Evolutionary conservation across 1,140 invertebrate genomes (phyloP).

Genomic region (Potamilus streckersoni): DNA sequence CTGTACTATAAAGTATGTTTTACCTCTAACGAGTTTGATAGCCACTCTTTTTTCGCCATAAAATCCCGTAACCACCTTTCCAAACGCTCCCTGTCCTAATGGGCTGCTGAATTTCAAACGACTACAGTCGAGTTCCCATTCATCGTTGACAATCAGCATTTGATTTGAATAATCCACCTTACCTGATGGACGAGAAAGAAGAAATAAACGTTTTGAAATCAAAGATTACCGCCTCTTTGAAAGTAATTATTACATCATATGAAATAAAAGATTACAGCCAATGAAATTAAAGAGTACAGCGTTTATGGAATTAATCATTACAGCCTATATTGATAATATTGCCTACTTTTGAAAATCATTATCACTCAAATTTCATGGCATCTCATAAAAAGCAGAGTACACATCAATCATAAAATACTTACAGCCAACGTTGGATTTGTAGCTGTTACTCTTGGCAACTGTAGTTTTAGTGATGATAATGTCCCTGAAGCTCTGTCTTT

Average conservation of each 20-base stretch:
- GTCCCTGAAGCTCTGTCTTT: slow-evolving; percentile 58
- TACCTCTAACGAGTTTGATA: slow-evolving; percentile 66
- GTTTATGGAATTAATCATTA: too few relatives aligned
- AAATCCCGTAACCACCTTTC: slow-evolving; percentile 69
- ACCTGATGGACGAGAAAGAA: slow-evolving; percentile 33
- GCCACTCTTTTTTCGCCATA: slow-evolving; percentile 61
- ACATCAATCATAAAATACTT: slow-evolving; percentile 18
- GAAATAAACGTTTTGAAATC: too few relatives aligned
- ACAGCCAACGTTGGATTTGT: slow-evolving; percentile 65
- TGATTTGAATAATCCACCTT: slow-evolving; percentile 62
- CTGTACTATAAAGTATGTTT: neutral
- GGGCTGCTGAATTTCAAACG: slow-evolving; percentile 91
- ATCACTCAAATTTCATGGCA: too few relatives aligned
- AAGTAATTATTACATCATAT: too few relatives aligned
- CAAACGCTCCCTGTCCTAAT: slow-evolving; percentile 94
- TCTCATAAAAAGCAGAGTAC: too few relatives aligned
- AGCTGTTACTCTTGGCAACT: slow-evolving; percentile 64
- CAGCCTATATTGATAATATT: too few relatives aligned
- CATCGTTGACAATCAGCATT: slow-evolving; percentile 72
- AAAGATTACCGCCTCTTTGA: too few relatives aligned
- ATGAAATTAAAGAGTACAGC: too few relatives aligned
- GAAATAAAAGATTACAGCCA: too few relatives aligned
- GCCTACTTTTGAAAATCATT: too few relatives aligned
- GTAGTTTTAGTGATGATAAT: slow-evolving; percentile 61
- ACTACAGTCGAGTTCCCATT: slow-evolving; percentile 94